A percentile compares a stretch with the other conserved stretches of the same genome.
These are phyloP conservation scores for Gobio occitaniae DNA, from an alignment of 2,797 vertebrate species.

Conservation along the genomic window DNA sequence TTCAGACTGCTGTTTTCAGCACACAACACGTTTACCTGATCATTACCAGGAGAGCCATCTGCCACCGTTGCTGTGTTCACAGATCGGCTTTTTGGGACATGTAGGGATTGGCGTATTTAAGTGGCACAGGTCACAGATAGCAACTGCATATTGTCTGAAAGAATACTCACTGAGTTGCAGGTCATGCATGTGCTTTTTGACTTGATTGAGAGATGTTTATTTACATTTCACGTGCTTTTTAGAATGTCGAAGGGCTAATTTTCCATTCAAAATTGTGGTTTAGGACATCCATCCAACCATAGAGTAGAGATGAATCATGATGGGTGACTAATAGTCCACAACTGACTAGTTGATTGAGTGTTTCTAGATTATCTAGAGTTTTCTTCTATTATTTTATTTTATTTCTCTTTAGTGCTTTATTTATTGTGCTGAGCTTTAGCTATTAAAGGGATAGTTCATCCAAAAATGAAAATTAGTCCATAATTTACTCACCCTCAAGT, in stretches of 20 bases:
- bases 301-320: background rate
- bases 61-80: background rate
- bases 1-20: constrained; percentile 47
- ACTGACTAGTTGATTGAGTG: background rate
- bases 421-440: background rate
- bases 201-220: background rate
- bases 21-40: constrained; percentile 43
- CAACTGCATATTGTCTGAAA: background rate
- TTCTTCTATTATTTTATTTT: background rate
- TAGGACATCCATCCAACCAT: background rate
- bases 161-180: background rate
- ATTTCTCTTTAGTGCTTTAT: background rate
- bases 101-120: background rate
- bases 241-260: background rate
- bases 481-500: no score
- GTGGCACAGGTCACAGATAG: background rate
- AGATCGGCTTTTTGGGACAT: constrained; percentile 9
- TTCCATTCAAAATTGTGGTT: constrained; percentile 5
- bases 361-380: background rate
- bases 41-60: constrained; percentile 25
- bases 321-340: background rate
- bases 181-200: background rate
- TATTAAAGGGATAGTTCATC: background rate
- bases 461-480: no score
- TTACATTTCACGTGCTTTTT: background rate